phyloP scores from a whole-genome alignment of 2,888 invertebrate species.

The Tetragonisca angustula region DNA sequence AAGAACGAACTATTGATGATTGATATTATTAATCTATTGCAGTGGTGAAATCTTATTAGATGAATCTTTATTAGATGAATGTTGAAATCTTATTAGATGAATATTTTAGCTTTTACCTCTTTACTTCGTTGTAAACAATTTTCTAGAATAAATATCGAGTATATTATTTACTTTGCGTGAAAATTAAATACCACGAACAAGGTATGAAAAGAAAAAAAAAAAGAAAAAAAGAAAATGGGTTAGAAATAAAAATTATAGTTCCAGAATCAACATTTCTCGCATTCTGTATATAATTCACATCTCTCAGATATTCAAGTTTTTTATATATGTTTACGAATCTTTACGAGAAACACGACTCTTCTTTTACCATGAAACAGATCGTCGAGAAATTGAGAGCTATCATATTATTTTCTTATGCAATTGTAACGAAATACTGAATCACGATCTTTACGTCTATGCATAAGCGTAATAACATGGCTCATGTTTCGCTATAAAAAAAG shows the following conservation, averaged over 20 bases:
- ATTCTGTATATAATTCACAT: constrained; percentile 61
- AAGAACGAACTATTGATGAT: constrained; percentile 45
- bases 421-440: constrained; percentile 28
- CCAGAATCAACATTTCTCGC: constrained; percentile 34
- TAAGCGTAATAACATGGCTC: constrained; percentile 13
- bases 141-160: constrained; percentile 43
- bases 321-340: constrained; percentile 18
- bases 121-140: constrained; percentile 54
- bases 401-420: constrained; percentile 41
- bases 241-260: constrained; percentile 40
- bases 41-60: constrained; percentile 58
- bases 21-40: constrained; percentile 59
- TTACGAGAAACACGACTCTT: constrained; percentile 13
- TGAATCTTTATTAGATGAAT: constrained; percentile 4
- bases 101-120: constrained; percentile 55
- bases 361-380: constrained; percentile 6
- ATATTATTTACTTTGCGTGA: constrained; percentile 49
- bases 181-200: constrained; percentile 35
- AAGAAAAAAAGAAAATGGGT: background rate
- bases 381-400: constrained; percentile 7
- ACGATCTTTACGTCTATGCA: constrained; percentile 26
- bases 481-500: background rate
- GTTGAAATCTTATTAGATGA: background rate
- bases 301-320: constrained; percentile 32
- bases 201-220: constrained; percentile 19